Evolutionary conservation across 2,113 vertebrate species (phyloP), one percentile per base, ranked within the genome.

Genomic region (Stictonetta naevosa): DNA sequence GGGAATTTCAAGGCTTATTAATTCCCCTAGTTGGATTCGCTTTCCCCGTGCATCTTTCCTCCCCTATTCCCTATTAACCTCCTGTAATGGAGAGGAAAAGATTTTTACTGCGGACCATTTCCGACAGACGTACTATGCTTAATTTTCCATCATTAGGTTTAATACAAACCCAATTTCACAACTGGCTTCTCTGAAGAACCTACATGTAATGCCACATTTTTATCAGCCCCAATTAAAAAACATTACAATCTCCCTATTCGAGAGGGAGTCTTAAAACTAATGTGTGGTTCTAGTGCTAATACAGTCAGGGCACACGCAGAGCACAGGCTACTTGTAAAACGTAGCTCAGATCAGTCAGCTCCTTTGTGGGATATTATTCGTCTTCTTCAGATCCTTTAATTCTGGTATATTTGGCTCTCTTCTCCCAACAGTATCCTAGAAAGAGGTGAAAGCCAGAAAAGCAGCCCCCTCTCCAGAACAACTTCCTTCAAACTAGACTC

Each of bases 1-100:
- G 97, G 97, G 97, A 97, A 97, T 98, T 97, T 98, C 98, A 98
- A 98, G 98, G 98, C 97, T 96, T 98, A 98, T 98, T 98, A 98
- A 97, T 98, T 97, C 95, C 94, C 86, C 95, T 97, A 94, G 97
- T 94, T 97, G 97, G 91, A 97, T 97, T 97, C 67, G 2, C 89
- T 97, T 97, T 96, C 92, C 93, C 95, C 90, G 75, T 83, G 96
- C 84, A 96, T 98, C 97, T 95, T 96, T 93, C 59, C 95, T 98
- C 94, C 96, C 96, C 95, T 96, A 96, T 97, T 97, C 96, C 96
- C 97, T 98, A 98, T 98, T 98, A 98, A 98, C 97, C 96, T 97
- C 96, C 62, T 59, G 95, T 97, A 98, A 98, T 96, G 96, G 92
- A 95, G 93, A 98, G 88, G 93, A 86, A 92, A 94, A 88, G 92